Base-by-base conservation (phyloP, 2,888 invertebrate genomes). In the Cosmia pyralina region DNA sequence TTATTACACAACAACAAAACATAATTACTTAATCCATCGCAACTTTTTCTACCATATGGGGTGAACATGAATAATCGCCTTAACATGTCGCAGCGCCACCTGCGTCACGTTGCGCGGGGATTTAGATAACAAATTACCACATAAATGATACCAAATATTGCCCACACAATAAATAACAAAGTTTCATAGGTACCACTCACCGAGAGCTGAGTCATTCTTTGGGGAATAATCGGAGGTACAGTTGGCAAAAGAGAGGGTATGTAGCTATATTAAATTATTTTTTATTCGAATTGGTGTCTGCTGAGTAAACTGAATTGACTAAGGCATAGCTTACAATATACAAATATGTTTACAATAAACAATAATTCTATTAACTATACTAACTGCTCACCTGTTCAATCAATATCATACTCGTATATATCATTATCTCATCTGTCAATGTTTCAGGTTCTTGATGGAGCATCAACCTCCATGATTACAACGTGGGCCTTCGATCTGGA, bases 61-160 rank as follows among this genome's bases (percentile, higher is more conserved):
- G 38, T 46, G 55, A 52, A 44, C 15, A 63, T 59, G 65, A 83
- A 65, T 83, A 80, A 83, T 80, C 59, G 66, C 34, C 19, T 41
- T 62, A 50, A 64, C n/a, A 65, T 52, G 66, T 72, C 57, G 62
- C 44, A 17, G 7, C 28, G 3, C 17, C 81, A 77, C 72, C 74
- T 83, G 85, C 77, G 85, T 70, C 82, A 75, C 68, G 57, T 68
- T 70, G 44, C 46, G 50, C 69, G 71, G 44, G 82, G 87, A 79
- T 87, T 87, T 75, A 83, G 87, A 87, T 87, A 86, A 85, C 66
- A 84, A 80, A 85, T 86, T 79, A 79, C 72, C 57, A 62, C 71
- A 73, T 75, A 71, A 72, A 79, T 66, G 72, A 73, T 75, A 77
- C 60, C 76, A 67, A 68, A 81, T 68, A 62, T 78, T 70, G 34